phyloP scores from a whole-genome alignment of 53 echinoderm and acorn worm genomes.

The Actinopyga echinites region DNA sequence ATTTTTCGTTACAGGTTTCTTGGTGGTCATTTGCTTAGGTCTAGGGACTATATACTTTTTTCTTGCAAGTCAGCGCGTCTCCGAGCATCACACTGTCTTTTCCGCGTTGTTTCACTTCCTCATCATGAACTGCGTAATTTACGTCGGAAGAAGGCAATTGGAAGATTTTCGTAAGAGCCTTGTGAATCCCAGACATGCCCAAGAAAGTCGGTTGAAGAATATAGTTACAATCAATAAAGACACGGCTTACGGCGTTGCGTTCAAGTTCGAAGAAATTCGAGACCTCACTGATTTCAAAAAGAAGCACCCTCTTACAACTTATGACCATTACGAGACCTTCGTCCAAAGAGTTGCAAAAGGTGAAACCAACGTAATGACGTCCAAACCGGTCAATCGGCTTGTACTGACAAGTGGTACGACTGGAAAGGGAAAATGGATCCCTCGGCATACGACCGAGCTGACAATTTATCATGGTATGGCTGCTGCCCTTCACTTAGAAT shows the following conservation, averaged over 20 bases:
- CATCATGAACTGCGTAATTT: no score
- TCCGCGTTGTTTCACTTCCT: no score
- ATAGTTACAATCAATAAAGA: constrained; percentile 51
- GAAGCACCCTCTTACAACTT: constrained; percentile 67
- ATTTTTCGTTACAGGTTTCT: no score
- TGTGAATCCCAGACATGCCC: constrained; percentile 51
- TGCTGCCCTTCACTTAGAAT: neutral
- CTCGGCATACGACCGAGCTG: no score
- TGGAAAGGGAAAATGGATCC: constrained; percentile 6
- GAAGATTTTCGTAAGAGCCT: neutral
- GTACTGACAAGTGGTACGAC: constrained; percentile 13
- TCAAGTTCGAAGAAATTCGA: constrained; percentile 46
- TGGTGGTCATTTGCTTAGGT: no score
- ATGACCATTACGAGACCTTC: constrained; percentile 64
- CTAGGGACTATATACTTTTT: no score
- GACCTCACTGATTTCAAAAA: constrained; percentile 48
- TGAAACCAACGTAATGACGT: constrained; percentile 66
- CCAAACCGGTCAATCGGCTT: constrained; percentile 31
- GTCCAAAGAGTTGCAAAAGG: constrained; percentile 68
- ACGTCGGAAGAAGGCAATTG: neutral
- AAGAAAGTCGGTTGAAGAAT: constrained; percentile 47
- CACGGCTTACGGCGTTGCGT: constrained; percentile 60
- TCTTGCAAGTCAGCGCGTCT: no score
- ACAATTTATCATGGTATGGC: no score
- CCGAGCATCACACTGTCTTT: no score